These are phyloP conservation scores for Bruchidius siliquastri DNA, from an alignment of 2,888 invertebrate species.

Conservation along the genomic window DNA sequence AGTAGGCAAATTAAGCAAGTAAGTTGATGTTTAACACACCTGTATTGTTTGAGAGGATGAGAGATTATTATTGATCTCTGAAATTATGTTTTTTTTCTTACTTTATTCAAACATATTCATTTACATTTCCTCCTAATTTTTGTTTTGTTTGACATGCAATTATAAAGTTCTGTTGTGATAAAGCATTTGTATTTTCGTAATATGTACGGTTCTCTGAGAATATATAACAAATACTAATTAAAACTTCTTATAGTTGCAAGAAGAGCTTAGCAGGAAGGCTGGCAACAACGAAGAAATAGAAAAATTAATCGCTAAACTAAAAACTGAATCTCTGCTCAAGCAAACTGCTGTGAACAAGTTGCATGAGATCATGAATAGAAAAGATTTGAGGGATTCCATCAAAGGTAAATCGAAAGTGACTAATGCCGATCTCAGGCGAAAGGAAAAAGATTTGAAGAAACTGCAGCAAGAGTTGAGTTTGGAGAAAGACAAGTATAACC, in stretches of 20 bases:
- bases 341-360: constrained; percentile 95
- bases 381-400: constrained; percentile 64
- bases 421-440: constrained; percentile 74
- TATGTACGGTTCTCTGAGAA: too few relatives aligned
- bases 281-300: constrained; percentile 74
- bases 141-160: too few relatives aligned
- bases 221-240: neutral
- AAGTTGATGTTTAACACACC: constrained; percentile 27
- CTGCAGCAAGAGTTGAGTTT: constrained; percentile 90
- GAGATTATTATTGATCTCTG: too few relatives aligned
- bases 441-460: constrained; percentile 92
- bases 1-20: constrained; percentile 63
- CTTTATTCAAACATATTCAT: too few relatives aligned
- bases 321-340: constrained; percentile 82
- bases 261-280: constrained; percentile 65
- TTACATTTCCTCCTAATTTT: too few relatives aligned
- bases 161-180: too few relatives aligned
- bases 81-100: too few relatives aligned
- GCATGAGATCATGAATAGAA: constrained; percentile 95
- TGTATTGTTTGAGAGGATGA: neutral
- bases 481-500: constrained; percentile 92
- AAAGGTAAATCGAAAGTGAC: constrained; percentile 72
- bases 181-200: too few relatives aligned
- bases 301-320: constrained; percentile 75
- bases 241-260: constrained; percentile 53